These are phyloP conservation scores for Sinosuthora webbiana DNA, from an alignment of 2,113 vertebrate species.

Conservation along the genomic window DNA sequence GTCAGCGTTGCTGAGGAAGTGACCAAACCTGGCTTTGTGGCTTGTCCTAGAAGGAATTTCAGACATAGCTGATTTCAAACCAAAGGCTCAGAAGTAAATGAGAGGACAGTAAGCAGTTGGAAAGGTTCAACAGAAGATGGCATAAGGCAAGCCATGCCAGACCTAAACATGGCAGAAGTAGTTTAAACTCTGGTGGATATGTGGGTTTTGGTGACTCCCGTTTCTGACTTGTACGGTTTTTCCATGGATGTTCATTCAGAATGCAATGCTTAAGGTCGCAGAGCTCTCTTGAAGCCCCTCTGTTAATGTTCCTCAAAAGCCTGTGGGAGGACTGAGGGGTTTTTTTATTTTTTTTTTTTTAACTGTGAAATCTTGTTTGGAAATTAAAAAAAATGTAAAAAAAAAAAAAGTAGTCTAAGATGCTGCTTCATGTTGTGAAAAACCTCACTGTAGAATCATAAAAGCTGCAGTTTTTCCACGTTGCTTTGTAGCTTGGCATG, in stretches of 20 bases:
- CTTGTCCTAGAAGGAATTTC: not conserved
- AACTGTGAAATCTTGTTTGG: conserved; percentile 8
- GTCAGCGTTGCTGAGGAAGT: not conserved
- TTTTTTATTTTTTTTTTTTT: not conserved
- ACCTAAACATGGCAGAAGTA: not conserved
- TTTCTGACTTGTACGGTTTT: not conserved
- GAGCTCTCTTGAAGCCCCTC: not conserved
- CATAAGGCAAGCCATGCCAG: not conserved
- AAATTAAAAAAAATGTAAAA: not conserved
- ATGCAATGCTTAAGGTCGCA: not conserved
- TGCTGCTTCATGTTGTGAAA: conserved; percentile 21
- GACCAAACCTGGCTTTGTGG: not conserved
- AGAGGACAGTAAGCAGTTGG: not conserved
- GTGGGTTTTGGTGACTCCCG: not conserved
- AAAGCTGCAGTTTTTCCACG: conserved; percentile 44
- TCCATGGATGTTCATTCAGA: not conserved
- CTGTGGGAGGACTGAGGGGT: not conserved
- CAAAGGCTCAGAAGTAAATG: not conserved
- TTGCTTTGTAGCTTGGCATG: conserved; percentile 54
- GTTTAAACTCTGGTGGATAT: not conserved
- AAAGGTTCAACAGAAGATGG: not conserved
- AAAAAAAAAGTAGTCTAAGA: not conserved
- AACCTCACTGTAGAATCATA: conserved; percentile 26
- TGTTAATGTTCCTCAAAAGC: not conserved
- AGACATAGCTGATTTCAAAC: not conserved